These are phyloP conservation scores for Diadegma fenestrale DNA, from an alignment of 2,888 invertebrate species.

Conservation along the genomic window DNA sequence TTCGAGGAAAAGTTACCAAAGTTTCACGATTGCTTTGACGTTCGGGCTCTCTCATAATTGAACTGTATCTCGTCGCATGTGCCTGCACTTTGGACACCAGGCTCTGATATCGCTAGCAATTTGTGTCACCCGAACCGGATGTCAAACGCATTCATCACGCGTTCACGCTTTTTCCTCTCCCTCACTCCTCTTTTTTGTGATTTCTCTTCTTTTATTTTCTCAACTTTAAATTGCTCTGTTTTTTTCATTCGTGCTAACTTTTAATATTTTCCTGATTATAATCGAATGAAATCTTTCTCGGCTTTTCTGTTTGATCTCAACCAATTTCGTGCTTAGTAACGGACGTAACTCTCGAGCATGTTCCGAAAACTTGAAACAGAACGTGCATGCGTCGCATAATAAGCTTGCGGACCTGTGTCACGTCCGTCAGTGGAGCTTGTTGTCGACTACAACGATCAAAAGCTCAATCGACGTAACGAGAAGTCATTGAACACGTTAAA, in stretches of 20 bases:
- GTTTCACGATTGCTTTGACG: slow-evolving; percentile 6
- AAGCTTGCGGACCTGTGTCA: neutral
- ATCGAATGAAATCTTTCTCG: neutral
- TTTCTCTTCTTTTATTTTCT: neutral
- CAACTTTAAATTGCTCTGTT: neutral
- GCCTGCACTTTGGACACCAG: neutral
- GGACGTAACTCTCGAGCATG: neutral
- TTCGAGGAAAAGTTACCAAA: neutral
- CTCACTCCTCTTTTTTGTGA: neutral
- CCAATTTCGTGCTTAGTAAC: no score
- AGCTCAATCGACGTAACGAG: slow-evolving; percentile 14
- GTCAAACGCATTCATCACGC: neutral
- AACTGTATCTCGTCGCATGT: neutral
- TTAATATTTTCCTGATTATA: neutral
- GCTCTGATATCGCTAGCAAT: slow-evolving; percentile 8
- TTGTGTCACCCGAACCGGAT: neutral
- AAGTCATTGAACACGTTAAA: slow-evolving; percentile 44
- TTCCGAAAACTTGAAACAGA: neutral
- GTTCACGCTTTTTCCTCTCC: neutral
- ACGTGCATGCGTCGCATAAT: neutral
- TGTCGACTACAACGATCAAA: slow-evolving; percentile 31
- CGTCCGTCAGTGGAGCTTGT: slow-evolving; percentile 15
- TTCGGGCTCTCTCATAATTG: neutral
- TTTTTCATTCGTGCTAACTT: neutral
- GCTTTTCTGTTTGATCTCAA: neutral